Conservation (phyloP, 2,888 invertebrate genomes). For the Prosapia bicincta region DNA sequence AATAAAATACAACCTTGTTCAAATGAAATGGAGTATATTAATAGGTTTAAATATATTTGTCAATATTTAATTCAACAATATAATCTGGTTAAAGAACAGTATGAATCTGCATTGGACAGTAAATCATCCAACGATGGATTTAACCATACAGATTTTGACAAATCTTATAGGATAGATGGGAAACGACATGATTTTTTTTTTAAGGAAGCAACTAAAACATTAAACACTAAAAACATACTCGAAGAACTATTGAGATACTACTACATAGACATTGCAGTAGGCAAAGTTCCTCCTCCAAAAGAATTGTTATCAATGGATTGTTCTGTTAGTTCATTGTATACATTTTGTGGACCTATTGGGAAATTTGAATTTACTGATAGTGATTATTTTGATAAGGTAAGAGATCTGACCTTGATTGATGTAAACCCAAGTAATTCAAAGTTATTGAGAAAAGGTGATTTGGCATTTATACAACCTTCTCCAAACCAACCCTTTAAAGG, state of each 20-base stretch:
- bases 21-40: conserved; percentile 17
- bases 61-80: conserved; percentile 20
- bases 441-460: conserved; percentile 6
- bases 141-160: conserved; percentile 8
- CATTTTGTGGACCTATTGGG: conserved; percentile 19
- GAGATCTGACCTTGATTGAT: background rate
- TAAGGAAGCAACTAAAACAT: conserved; percentile 12
- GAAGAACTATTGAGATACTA: background rate
- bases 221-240: background rate
- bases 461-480: conserved; percentile 16
- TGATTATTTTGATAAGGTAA: conserved; percentile 19
- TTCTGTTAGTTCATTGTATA: background rate
- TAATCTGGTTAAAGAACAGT: conserved; percentile 15
- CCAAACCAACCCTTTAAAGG: conserved; percentile 2
- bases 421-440: conserved; percentile 4
- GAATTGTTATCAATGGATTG: background rate
- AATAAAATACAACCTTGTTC: conserved; percentile 1
- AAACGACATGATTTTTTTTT: conserved; percentile 18
- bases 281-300: conserved; percentile 4
- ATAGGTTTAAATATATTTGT: conserved; percentile 22
- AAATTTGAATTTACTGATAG: conserved; percentile 9
- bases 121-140: conserved; percentile 8
- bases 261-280: background rate
- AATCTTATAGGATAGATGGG: conserved; percentile 12
- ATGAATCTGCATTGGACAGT: conserved; percentile 12